Conservation (phyloP, 2,797 vertebrate genomes). For the Gephyroberyx darwinii region DNA sequence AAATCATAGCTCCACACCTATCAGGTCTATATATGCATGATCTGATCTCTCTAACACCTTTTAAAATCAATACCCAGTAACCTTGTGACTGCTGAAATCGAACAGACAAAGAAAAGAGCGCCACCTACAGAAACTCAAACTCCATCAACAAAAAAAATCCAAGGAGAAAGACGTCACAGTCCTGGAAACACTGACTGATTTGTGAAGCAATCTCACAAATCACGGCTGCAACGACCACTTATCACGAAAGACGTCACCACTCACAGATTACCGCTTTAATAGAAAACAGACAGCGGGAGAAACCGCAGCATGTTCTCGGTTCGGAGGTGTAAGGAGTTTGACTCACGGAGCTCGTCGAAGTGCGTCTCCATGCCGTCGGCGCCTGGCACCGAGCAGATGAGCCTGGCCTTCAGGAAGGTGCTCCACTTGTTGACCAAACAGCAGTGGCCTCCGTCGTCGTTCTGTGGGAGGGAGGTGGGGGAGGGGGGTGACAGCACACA, state of each 20-base stretch:
- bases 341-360: slow-evolving; percentile 97
- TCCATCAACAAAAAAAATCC: too few species aligned
- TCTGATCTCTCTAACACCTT: too few species aligned
- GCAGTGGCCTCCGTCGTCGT: slow-evolving; percentile 97
- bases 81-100: too few species aligned
- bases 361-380: slow-evolving; percentile 96
- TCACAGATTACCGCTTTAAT: slow-evolving; percentile 19
- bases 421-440: slow-evolving; percentile 99
- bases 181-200: too few species aligned
- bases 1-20: too few species aligned
- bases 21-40: too few species aligned
- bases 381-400: slow-evolving; percentile 96
- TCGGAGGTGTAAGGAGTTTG: neutral
- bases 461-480: slow-evolving; percentile 78
- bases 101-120: too few species aligned
- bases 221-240: too few species aligned
- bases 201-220: too few species aligned
- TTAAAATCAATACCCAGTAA: too few species aligned
- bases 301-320: neutral
- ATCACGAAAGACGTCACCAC: neutral
- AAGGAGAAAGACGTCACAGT: too few species aligned
- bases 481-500: slow-evolving; percentile 36
- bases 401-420: slow-evolving; percentile 96
- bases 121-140: too few species aligned
- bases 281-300: slow-evolving; percentile 2